phyloP scores from a whole-genome alignment of 2,888 invertebrate genomes.

The Rapana venosa region DNA sequence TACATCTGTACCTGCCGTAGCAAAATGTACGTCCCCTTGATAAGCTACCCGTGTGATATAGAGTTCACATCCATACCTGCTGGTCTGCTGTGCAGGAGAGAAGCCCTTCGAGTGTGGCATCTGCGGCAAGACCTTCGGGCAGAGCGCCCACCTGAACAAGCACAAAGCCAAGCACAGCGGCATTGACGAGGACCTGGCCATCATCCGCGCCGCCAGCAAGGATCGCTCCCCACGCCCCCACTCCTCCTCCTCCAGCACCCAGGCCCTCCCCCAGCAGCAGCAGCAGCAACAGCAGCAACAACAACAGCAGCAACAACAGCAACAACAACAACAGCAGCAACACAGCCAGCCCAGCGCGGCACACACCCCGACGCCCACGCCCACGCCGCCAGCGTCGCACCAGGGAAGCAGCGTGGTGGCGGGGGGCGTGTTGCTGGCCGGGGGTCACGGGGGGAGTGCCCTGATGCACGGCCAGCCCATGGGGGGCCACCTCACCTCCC shows the following conservation, averaged over 20 bases:
- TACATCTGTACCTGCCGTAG: no score
- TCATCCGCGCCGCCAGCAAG: slow-evolving; percentile 42
- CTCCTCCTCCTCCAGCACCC: slow-evolving; percentile 2
- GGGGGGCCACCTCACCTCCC: not conserved
- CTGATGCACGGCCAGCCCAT: slow-evolving; percentile 20
- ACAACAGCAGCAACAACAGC: not conserved
- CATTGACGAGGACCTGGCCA: slow-evolving; percentile 42
- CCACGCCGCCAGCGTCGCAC: not conserved
- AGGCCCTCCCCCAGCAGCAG: not conserved
- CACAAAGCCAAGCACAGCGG: slow-evolving; percentile 45
- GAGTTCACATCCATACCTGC: no score
- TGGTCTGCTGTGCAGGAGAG: slow-evolving; percentile 28
- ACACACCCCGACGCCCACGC: not conserved
- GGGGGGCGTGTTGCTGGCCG: not conserved
- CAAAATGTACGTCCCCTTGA: no score
- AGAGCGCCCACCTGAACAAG: slow-evolving; percentile 40
- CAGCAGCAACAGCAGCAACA: slow-evolving; percentile 37
- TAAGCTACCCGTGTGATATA: no score
- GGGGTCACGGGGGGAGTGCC: not conserved
- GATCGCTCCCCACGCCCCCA: slow-evolving; percentile 4
- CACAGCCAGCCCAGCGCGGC: slow-evolving; percentile 26
- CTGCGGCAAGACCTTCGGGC: slow-evolving; percentile 40
- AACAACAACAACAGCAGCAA: slow-evolving; percentile 26
- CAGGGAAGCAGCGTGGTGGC: not conserved
- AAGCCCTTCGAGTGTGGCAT: slow-evolving; percentile 38